Base-by-base conservation (phyloP, 2,797 vertebrate genomes). In the Anguilla obscura region DNA sequence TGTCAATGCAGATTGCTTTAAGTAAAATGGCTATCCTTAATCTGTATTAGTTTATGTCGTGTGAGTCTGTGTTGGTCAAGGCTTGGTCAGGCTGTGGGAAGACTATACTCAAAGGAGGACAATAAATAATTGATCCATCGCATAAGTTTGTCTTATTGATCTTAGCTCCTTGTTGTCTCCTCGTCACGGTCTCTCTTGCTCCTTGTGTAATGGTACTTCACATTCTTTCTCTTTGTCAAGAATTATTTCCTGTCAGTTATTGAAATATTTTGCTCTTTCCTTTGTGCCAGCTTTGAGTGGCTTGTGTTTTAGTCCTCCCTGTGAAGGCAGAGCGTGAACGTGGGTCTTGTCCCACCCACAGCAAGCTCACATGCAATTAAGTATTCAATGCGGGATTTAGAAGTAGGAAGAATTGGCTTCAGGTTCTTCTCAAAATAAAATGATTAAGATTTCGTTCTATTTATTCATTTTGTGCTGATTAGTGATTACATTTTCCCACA, bases 281-380 rank as follows among this genome's bases (percentile, higher is more conserved):
- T 66, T 66, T 24, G 3, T n/a, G 60, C 60, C 21, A 21, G 60
- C 60, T 21, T 63, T 63, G 12, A 18, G 3, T 21, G 60, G 1
- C 16, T 18, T 16, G 18, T 24, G 60, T 24, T 58, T 58, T 58
- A 0, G 54, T 12, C 54, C 54, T 58, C 16, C 60, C 21, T 5
- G 21, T 24, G 18, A 18, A 24, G 21, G 60, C 60, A 45, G 86
- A 18, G 1, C 33, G 83, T 30, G 16, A 27, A 40, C 63, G n/a
- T 66, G 27, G 63, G 76, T 66, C 3, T 27, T 87, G 88, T 84
- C 69, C 89, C 74, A 80, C 90, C 80, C 89, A 90, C 87, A 88
- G 84, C 50, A 12, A 90, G 90, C 90, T 87, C 89, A 89, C 88
- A 66, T 48, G 58, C 93, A 94, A 94, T 93, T 91, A 94, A 91